These are phyloP conservation scores for Edolisoma coerulescens DNA, from an alignment of 2,113 vertebrate species.

Conservation along the genomic window DNA sequence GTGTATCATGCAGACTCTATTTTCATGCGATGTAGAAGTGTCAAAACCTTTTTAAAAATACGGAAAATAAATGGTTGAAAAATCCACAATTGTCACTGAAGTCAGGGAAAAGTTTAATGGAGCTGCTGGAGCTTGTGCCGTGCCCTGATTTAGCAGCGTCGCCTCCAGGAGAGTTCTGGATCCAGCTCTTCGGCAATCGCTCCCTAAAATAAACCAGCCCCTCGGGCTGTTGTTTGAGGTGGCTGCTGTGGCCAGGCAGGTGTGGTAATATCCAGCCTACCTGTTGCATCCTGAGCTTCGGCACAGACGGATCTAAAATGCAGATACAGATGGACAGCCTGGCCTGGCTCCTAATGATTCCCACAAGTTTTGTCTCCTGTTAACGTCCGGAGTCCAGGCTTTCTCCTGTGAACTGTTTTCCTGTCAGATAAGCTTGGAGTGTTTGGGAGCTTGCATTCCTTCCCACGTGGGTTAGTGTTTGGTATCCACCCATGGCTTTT, in stretches of 20 bases:
- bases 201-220: not conserved
- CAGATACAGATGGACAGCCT: not conserved
- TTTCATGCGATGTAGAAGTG: not conserved
- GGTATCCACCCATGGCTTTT: not conserved
- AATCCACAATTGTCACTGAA: not conserved
- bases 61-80: not conserved
- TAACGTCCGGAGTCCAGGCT: accelerated
- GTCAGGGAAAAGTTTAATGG: not conserved
- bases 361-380: not conserved
- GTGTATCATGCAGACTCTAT: not conserved
- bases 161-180: not conserved
- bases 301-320: accelerated
- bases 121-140: not conserved
- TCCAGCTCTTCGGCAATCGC: not conserved
- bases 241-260: not conserved
- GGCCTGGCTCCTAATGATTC: not conserved
- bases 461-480: not conserved
- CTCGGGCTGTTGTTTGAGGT: not conserved
- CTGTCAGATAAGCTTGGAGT: not conserved
- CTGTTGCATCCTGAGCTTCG: not conserved
- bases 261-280: not conserved
- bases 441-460: not conserved
- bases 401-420: not conserved
- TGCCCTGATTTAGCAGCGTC: not conserved
- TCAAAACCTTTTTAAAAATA: not conserved